These are phyloP conservation scores for Amblyraja radiata DNA, from an alignment of 2,797 vertebrate species.

Conservation along the genomic window DNA sequence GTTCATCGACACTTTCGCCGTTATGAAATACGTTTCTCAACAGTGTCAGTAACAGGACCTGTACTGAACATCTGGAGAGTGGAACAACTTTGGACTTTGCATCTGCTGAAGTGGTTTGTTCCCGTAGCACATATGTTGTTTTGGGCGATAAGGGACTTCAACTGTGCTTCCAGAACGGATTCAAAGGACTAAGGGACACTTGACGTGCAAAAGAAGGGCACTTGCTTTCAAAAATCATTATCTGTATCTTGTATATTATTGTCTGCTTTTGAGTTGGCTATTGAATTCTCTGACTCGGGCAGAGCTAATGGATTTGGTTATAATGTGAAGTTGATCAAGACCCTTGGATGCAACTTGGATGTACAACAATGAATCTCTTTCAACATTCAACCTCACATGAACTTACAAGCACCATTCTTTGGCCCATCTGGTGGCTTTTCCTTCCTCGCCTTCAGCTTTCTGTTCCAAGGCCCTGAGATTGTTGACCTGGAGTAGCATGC, in stretches of 20 bases:
- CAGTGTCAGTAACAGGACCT: background rate
- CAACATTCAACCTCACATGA: conserved; percentile 11
- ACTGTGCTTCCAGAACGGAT: background rate
- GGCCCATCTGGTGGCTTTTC: background rate
- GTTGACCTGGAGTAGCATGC: background rate
- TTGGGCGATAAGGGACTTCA: background rate
- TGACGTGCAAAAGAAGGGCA: conserved; percentile 10
- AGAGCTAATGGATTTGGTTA: background rate
- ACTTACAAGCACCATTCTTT: background rate
- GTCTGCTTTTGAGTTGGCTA: background rate
- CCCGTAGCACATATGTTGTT: background rate
- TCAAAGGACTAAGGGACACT: background rate
- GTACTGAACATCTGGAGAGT: background rate
- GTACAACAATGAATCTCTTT: background rate
- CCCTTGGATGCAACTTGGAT: background rate
- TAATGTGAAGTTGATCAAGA: conserved; percentile 16
- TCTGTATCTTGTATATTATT: background rate
- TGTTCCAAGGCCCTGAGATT: background rate
- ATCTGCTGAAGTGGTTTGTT: background rate
- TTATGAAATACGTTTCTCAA: background rate
- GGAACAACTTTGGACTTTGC: conserved; percentile 21
- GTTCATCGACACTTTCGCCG: background rate
- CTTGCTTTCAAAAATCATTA: background rate
- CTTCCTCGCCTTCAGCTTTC: background rate
- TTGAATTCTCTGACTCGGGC: background rate